A percentile compares a stretch with the other conserved stretches of the same genome.
Evolutionary conservation across 2,888 invertebrate genomes (phyloP).

Genomic region (Apantesis nais): DNA sequence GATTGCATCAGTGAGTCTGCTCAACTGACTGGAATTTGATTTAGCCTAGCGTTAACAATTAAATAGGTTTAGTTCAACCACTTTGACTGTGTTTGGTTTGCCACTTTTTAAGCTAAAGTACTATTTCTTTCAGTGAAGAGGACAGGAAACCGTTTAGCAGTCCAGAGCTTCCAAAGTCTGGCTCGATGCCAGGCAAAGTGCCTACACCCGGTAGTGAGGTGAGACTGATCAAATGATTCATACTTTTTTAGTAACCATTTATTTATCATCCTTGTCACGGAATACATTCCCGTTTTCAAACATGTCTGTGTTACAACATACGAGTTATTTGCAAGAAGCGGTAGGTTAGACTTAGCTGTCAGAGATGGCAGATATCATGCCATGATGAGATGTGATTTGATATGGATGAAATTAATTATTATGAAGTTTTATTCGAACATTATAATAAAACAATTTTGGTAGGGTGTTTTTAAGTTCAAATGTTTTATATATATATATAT

Average conservation of each 20-base stretch:
- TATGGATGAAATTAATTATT: neutral
- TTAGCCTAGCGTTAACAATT: no score
- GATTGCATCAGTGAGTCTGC: no score
- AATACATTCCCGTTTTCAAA: neutral
- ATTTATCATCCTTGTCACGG: neutral
- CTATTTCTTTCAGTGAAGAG: conserved; percentile 59
- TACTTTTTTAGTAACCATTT: neutral
- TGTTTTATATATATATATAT: no score
- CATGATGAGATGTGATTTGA: no score
- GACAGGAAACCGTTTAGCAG: conserved; percentile 78
- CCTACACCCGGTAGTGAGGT: conserved; percentile 70
- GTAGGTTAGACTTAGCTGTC: neutral
- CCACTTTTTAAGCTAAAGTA: neutral
- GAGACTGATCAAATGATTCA: conserved; percentile 29
- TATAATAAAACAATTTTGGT: no score
- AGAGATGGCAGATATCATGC: neutral
- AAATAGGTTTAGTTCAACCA: no score
- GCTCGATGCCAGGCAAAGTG: conserved; percentile 65
- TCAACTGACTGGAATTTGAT: no score
- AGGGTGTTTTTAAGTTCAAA: no score
- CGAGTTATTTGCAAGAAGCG: no score
- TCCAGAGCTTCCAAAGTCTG: conserved; percentile 68
- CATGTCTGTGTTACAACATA: neutral
- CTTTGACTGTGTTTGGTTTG: no score
- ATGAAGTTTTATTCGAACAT: neutral